Evolutionary conservation across 2,888 invertebrate genomes (phyloP), one percentile per base, ranked within the genome.

Genomic region (Prosopocoilus inquinatus): DNA sequence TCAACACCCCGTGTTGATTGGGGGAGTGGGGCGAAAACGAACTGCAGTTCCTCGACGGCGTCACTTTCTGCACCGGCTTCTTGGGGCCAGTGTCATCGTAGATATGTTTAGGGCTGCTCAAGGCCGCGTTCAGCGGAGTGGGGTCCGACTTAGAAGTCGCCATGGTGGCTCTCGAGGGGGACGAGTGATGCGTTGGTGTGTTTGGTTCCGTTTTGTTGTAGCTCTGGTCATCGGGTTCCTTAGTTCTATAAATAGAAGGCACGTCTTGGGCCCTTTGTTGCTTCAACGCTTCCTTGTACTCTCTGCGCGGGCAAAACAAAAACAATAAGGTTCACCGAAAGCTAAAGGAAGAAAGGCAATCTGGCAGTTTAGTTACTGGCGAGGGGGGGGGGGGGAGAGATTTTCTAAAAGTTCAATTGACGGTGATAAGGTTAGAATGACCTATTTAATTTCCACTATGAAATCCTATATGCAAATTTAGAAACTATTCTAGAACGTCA

Each of bases 271-370:
- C 89, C 66, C 93, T 83, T 76, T 93, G 93, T 69, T 90, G 90
- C 76, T 89, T 88, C 73, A 92, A 77, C 55, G 92, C 92, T 82
- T 93, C 93, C 81, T 93, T 93, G 80, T 92, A 93, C 81, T 93
- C 92, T 78, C 91, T 85, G 79, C 4, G 80, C 20, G 1, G 7
- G 7, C 20, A 28, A 28, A 16, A 16, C 16, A 16, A 16, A 3
- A 16, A 16, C 3, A 28, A 5, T 28, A 5, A 3, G 20, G 20
- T 43, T 43, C 13, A 9, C 13, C 1, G 2, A 12, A 2, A 43
- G n/a, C 13, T 43, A 43, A 43, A n/a, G n/a, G n/a, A n/a, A n/a
- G n/a, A n/a, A n/a, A n/a, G n/a, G n/a, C n/a, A n/a, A n/a, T n/a
- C 35, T 9, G 9, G 9, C 9, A 35, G 9, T 9, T 9, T 9